Evolutionary conservation across 2,113 vertebrate species (phyloP), one percentile per base, ranked within the genome.

Genomic region (Jacana jacana): DNA sequence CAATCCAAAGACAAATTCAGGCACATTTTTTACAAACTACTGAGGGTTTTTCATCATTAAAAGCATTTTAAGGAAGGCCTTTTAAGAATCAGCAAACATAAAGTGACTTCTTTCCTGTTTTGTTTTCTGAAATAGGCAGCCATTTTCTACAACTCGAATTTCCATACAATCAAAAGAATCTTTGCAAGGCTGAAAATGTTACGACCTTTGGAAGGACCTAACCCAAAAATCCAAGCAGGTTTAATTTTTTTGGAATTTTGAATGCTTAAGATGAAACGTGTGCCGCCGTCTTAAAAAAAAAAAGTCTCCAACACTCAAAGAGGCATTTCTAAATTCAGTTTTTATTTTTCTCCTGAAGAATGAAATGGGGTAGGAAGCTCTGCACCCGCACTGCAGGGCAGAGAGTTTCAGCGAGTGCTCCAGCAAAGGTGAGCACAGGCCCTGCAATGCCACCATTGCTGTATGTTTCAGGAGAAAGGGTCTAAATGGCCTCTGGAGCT

Each of bases 321-420:
- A 66, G 39, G 60, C 19, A 6, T 25, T 61, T 81, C 72, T 18
- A 18, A 27, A 35, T 81, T 65, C 7, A 10, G 5, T 33, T 55
- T 37, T 22, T 57, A n/a, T n/a, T n/a, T 39, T 37, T 19, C 10
- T 73, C 35, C 33, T 63, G 46, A 9, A 22, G 18, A 63, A 40
- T 23, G 8, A 18, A 81, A 6, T 22, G 9, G 20, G 10, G 28
- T 31, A 65, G 55, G 49, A 48, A 46, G 20, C 16, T 30, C 40
- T 30, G n/a, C 31, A 3, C 31, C 14, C 25, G 5, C 22, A 0
- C 8, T 28, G 30, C 65, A 27, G 57, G 57, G 6, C 27, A 7
- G 55, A 12, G 28, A 3, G 25, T n/a, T n/a, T 12, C n/a, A 27
- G 58, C 0, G 1, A 2, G 30, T 0, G 13, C 24, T 49, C 30